Base-by-base conservation (phyloP, 2,113 vertebrate species). In the Calcarius ornatus region DNA sequence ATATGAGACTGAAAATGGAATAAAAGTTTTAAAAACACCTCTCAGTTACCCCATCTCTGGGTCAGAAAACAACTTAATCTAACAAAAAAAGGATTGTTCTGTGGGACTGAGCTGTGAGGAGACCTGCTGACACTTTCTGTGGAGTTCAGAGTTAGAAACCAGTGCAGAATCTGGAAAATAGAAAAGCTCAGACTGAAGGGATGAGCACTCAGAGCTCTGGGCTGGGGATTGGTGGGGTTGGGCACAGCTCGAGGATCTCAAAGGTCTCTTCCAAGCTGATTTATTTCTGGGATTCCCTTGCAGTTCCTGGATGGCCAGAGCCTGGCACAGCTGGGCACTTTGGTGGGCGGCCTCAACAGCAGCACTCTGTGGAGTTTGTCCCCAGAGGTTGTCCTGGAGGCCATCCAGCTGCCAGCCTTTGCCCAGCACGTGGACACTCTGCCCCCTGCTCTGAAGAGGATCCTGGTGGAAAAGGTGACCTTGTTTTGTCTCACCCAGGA, bases 381-480 rank as follows among this genome's bases (percentile, higher is more conserved):
- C 85, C 65, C 97, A 43, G 18, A 85, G 5, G 54, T 45, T 5
- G 33, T 98, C 71, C 31, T 96, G 81, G 95, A 96, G 57, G 97
- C 97, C 33, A 5, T 94, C 7, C 60, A 80, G 73, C 28, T 90
- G 35, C 88, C 97, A 9, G 40, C 66, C 23, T 98, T 98, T 43
- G 85, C 22, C 37, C 86, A 78, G 79, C 88, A 92, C 16, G 0
- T 95, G n/a, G 59, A 12, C 5, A 6, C 9, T 2, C 61, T 96
- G 57, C 93, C 95, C 27, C 5, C 89, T 25, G 10, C 84, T 53
- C 90, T 96, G 71, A 96, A 96, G 53, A 86, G 31, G 33, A 31
- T 7, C 10, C 50, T 98, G 65, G 95, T 95, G 77, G 95, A 95
- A 50, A 95, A 97, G 97, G 97, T 97, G 73, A 93, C 17, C 25